Evolutionary conservation across 1,140 invertebrate species (phyloP), one percentile per base, ranked within the genome.

Genomic region (Elymnias hypermnestra): DNA sequence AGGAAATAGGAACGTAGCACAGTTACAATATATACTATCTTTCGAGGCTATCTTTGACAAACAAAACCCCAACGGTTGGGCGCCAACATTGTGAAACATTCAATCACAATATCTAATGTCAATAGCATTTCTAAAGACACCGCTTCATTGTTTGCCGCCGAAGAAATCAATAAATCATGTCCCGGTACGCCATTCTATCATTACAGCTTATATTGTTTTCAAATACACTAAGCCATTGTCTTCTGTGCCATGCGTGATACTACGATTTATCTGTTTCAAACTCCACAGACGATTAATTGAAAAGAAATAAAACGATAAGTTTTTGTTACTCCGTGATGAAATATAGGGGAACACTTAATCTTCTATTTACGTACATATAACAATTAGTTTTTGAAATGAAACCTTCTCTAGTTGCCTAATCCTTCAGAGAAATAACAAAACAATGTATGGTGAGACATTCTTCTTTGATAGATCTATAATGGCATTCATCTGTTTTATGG

Each of bases 161-260:
- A 53, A 66, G 50, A 63, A 59, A 57, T 57, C 62, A 53, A 68
- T 72, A 66, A 62, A 65, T 72, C 63, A 63, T 65, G 46, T 25
- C 39, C 43, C 22, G 50, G 28, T 40, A 49, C 39, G 17, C 29
- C 41, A 26, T 47, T 54, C 31, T 49, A 49, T 47, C 54, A 51
- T 51, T 51, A 50, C 19, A 36, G 31, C 21, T 38, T 37, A 50
- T 42, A 56, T 56, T 56, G 53, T 56, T 51, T 50, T 56, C 47
- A 50, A 56, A 56, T 56, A 46, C 25, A 44, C 22, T 5, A 19
- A 5, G 25, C 41, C 13, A 49, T 49, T 49, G 43, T 53, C 50
- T 49, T 29, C 40, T 40, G 15, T 44, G 22, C 25, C 48, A 46
- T 38, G 25, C 43, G 48, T 41, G 43, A 62, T 56, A 45, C 33